Evolutionary conservation across 2,797 vertebrate genomes (phyloP).

Genomic region (Glossophaga mutica): DNA sequence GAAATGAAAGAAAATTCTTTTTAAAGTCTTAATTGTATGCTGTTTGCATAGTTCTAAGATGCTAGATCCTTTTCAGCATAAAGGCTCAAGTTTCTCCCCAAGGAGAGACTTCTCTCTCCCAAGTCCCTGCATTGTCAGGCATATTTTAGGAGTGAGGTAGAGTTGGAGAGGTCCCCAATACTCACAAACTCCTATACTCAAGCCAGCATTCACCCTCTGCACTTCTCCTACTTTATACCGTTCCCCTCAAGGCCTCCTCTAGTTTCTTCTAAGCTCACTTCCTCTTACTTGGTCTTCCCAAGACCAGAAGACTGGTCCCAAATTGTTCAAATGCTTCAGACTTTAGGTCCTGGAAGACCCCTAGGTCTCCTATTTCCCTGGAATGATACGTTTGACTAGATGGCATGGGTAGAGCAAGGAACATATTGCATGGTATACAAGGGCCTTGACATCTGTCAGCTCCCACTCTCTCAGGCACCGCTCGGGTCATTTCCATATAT

Average conservation of each 20-base stretch:
- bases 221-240: background rate
- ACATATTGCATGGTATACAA: background rate
- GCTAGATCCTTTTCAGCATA: background rate
- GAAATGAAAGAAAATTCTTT: background rate
- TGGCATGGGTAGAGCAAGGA: background rate
- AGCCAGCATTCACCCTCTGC: background rate
- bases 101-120: background rate
- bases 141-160: background rate
- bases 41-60: background rate
- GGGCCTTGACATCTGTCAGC: background rate
- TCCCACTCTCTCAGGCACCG: background rate
- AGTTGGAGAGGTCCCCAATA: background rate
- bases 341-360: background rate
- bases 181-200: background rate
- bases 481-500: background rate
- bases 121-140: background rate
- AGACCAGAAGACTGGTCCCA: background rate
- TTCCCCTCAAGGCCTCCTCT: background rate
- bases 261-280: background rate
- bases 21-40: background rate
- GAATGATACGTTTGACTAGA: background rate
- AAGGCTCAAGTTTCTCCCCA: background rate
- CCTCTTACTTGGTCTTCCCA: background rate
- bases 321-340: background rate
- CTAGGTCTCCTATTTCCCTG: background rate